Base-by-base conservation (phyloP, 2,113 vertebrate genomes). In the Steatornis caripensis region DNA sequence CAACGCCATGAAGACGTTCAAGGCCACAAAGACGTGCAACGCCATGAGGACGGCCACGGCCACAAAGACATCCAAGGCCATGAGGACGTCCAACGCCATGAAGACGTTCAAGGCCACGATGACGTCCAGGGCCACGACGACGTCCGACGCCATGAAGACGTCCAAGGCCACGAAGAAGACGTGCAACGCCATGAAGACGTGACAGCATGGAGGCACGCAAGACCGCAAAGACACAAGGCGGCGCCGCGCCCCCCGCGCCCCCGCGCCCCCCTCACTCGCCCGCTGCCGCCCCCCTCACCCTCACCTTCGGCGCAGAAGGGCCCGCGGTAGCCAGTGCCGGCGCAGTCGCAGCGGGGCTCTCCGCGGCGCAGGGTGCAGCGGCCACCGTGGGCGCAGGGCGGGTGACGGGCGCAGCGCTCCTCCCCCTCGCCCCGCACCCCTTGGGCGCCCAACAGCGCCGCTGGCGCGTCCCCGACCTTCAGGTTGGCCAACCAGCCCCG, bases 271-370 rank as follows among this genome's bases (percentile, higher is more conserved):
- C 20, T n/a, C n/a, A n/a, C n/a, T n/a, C n/a, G n/a, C 26, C 14
- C 0, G 7, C 20, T 51, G 6, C 15, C 21, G 62, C 46, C 15
- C 99, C n/a, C n/a, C n/a, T n/a, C n/a, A n/a, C n/a, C n/a, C n/a
- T 99, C 97, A 99, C 99, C 99, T 99, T 99, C 99, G 34, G 98
- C 98, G 98, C 99, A 99, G 98, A 99, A 99, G 97, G 97, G 98
- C 89, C 99, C 99, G 94, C 97, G 98, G 97, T 98, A 98, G 96
- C 98, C 98, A n/a, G 98, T 99, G 93, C 98, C 98, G 96, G 98
- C 97, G 96, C 99, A 99, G 97, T 99, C 99, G 43, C 99, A 99
- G 71, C 98, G 97, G 85, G 98, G 98, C 95, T 99, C 98, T 41
- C 98, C 98, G 22, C 98, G 98, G 72, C 97, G 97, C 97, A 99